These are phyloP conservation scores for Phymatocera aterrima DNA, from an alignment of 2,888 invertebrate genomes.

Conservation along the genomic window DNA sequence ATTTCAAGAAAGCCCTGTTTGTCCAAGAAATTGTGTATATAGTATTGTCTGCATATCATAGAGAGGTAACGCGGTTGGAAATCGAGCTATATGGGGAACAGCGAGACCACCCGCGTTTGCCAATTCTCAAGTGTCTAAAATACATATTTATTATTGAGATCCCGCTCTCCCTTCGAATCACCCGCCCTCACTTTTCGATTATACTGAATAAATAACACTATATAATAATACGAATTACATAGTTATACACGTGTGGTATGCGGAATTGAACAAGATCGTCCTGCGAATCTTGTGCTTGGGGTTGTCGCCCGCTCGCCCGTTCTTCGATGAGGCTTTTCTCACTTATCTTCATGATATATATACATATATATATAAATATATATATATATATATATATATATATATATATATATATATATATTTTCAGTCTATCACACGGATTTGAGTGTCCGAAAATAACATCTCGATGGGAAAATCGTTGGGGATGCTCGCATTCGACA, in stretches of 20 bases:
- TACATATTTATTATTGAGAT: no score
- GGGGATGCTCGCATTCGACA: no score
- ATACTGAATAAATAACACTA: not conserved
- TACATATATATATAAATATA: not conserved
- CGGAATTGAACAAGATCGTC: not conserved
- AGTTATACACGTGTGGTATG: not conserved
- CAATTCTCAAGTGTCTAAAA: not conserved
- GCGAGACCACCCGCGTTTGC: not conserved
- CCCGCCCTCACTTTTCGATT: not conserved
- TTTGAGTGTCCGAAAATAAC: not conserved
- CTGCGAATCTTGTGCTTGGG: not conserved
- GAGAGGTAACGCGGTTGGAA: not conserved
- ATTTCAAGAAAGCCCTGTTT: constrained; percentile 25
- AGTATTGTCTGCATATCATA: constrained; percentile 12
- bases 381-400: not conserved
- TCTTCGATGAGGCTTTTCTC: no score
- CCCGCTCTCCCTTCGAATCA: not conserved
- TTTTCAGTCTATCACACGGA: no score
- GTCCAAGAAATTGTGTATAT: constrained; percentile 14
- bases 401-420: not conserved
- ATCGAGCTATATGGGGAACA: not conserved
- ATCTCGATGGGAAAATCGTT: not conserved
- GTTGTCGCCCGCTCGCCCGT: not conserved
- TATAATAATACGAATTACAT: not conserved
- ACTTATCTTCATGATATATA: no score